phyloP scores from a whole-genome alignment of 2,888 invertebrate species.

The Orthosia gracilis region DNA sequence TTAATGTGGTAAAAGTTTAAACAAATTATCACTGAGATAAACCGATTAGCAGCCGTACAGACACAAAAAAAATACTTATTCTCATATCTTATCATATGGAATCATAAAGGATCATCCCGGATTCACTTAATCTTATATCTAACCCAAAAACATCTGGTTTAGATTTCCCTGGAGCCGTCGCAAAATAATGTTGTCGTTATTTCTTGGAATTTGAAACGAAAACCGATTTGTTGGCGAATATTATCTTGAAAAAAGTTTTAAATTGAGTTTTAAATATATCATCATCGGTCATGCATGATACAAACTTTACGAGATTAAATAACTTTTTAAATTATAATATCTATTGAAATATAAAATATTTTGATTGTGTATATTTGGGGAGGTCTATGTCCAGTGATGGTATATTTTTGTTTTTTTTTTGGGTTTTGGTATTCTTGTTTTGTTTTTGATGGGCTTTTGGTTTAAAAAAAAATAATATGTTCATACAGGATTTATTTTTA shows the following conservation, averaged over 20 bases:
- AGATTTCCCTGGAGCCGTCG: constrained; percentile 35
- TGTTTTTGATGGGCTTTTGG: no score
- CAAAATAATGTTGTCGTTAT: background rate
- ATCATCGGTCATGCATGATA: background rate
- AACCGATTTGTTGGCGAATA: background rate
- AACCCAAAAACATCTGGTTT: background rate
- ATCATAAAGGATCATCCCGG: constrained; percentile 6
- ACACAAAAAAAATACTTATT: no score
- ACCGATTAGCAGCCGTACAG: constrained; percentile 4
- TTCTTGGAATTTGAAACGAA: background rate
- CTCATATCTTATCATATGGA: background rate
- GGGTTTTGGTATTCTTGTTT: no score
- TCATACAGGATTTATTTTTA: background rate
- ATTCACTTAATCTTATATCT: constrained; percentile 20
- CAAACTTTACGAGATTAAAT: background rate
- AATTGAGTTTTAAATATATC: background rate
- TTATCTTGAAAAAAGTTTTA: constrained; percentile 1
- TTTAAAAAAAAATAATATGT: no score
- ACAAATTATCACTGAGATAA: constrained; percentile 10
- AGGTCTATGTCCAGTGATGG: no score
- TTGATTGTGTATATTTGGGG: no score
- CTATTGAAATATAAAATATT: no score
- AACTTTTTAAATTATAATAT: background rate
- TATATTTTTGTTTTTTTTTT: no score
- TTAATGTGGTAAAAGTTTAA: background rate